Percentiles rank a stretch among this genome's conserved stretches.
Conservation (phyloP, 1,140 invertebrate species). For the Acromyrmex heyeri region DNA sequence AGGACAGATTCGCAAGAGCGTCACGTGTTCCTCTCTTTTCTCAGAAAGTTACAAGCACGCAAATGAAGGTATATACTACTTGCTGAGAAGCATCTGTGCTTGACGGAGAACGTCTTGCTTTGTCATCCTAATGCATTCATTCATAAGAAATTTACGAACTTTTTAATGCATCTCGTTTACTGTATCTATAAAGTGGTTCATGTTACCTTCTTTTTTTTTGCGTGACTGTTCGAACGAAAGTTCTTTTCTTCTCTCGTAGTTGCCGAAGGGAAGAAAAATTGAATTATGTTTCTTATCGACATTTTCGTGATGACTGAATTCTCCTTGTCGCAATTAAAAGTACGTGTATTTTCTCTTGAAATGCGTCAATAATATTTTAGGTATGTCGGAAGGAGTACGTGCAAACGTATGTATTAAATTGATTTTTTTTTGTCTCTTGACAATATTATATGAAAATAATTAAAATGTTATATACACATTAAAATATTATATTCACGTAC, state of each 20-base stretch:
- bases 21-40: background rate
- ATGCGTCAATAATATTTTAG: background rate
- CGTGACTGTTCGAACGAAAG: slow-evolving; percentile 8
- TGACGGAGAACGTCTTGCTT: slow-evolving; percentile 37
- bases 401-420: background rate
- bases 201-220: background rate
- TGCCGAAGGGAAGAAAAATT: background rate
- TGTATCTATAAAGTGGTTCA: slow-evolving; percentile 28
- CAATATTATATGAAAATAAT: background rate
- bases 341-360: background rate
- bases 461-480: background rate
- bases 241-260: background rate
- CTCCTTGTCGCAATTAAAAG: background rate
- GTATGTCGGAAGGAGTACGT: too few species aligned
- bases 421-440: background rate
- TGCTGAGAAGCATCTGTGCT: slow-evolving; percentile 9
- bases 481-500: too few species aligned
- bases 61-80: slow-evolving; percentile 33
- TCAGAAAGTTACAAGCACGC: slow-evolving; percentile 25
- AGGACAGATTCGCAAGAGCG: background rate
- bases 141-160: slow-evolving; percentile 45
- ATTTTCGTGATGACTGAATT: background rate
- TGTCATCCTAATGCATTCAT: slow-evolving; percentile 46
- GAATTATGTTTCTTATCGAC: background rate
- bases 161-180: slow-evolving; percentile 51